Base-by-base conservation (phyloP, 1,140 invertebrate genomes). In the Anagrus nilaparvatae region DNA sequence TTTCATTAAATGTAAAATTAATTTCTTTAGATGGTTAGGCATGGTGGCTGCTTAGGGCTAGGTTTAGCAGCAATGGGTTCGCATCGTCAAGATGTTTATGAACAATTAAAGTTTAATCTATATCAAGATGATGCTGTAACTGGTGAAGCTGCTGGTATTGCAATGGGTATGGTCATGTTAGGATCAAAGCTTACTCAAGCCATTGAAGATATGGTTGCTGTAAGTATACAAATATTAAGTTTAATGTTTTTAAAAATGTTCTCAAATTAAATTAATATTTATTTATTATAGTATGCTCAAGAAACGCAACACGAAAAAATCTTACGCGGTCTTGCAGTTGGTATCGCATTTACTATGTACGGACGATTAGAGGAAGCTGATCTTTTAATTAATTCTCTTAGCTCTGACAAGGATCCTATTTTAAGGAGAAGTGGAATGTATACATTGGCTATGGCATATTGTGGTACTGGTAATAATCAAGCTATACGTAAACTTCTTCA, bases 291-390 rank as follows among this genome's bases (percentile, higher is more conserved):
- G 64, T 86, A 85, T 52, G 79, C 86, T 7, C 80, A 84, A 63
- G 93, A 97, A 59, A 97, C 92, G 8, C 92, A 97, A 56, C 96
- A 99, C 61, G 97, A 99, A 60, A 99, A 99, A 67, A 99, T 99
- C 55, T 72, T 97, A 17, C 77, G 95, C 32, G 95, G 95, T 29
- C 67, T 99, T 34, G 92, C 94, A 8, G 84, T 97, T 1, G 93
- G 95, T 37, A 96, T 99, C 47, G 81, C 95, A 2, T 79, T 99
- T 34, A 90, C 90, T 1, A 97, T 97, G 87, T 99, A 96, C 63
- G 94, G 93, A 10, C 78, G 91, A 13, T 71, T 97, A 47, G 96
- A 99, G 59, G 91, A 97, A 63, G 93, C 94, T 5, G 94, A 99
- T 71, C 78, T 81, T 6, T 67, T 99, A n/a, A 87, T 99, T 24